Evolutionary conservation across 2,113 vertebrate species (phyloP), one percentile per base, ranked within the genome.

Genomic region (Anguilla rostrata): DNA sequence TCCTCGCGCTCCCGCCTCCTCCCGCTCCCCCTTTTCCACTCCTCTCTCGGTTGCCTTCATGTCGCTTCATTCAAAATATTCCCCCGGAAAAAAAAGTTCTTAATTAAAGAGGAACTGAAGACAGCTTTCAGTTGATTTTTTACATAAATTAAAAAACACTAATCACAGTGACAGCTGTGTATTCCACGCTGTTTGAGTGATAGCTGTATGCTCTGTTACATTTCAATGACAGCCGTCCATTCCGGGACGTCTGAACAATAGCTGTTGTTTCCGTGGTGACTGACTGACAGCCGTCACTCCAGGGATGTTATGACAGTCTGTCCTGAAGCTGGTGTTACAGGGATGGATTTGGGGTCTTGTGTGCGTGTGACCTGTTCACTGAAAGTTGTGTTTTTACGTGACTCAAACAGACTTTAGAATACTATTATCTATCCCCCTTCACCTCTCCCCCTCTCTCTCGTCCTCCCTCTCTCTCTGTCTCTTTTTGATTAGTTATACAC

Each of bases 391-490:
- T 46, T 46, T 46, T 2, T 9, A 46, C 9, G 4, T 53, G 49
- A 53, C 49, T 53, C 49, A 12, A 12, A 12, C 8, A 53, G 9
- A 46, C 49, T 53, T 14, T 46, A 8, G 43, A 46, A 8, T 4
- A 46, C 56, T 60, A 60, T 15, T 18, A 60, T 60, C 56, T 60
- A n/a, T n/a, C n/a, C 18, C 56, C 56, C 49, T 8, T 11, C 49
- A 53, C 49, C 8, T 11, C 12, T 53, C 49, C 12, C 26, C 88
- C 75, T 71, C 63, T 85, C 78, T 82, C 75, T 84, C 80, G 81
- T 34, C 39, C 34, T 60, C 56, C 14, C 56, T 6, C 60, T 66
- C 60, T 66, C 22, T 26, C 60, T 63, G 18, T 63, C 60, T 20
- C 60, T 66, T 26, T 66, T 66, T 66, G 60, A 66, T 66, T 66